Conservation (phyloP, 2,888 invertebrate genomes). For the Tryphoninae sp. region DNA sequence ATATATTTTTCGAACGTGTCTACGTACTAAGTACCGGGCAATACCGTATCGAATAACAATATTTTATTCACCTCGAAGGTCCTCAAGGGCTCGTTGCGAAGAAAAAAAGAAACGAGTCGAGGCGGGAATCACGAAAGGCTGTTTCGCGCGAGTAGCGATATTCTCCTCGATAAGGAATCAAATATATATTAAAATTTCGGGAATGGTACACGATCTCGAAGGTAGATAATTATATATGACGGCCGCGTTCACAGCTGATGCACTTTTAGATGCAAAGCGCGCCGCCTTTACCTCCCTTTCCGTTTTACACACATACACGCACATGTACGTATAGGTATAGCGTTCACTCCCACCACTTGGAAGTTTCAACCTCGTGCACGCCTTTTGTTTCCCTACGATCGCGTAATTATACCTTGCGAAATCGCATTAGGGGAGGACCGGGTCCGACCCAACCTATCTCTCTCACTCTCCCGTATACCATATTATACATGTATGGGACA, state of each 20-base stretch:
- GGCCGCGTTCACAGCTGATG: constrained; percentile 51
- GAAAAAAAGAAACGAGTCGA: constrained; percentile 1
- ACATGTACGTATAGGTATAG: neutral
- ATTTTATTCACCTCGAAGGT: neutral
- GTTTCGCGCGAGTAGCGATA: neutral
- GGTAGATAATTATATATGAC: constrained; percentile 28
- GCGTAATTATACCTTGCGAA: constrained; percentile 64
- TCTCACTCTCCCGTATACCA: constrained; percentile 19
- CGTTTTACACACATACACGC: neutral
- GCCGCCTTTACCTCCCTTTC: neutral
- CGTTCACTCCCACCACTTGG: constrained; percentile 33
- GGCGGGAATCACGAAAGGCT: constrained; percentile 33
- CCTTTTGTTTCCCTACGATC: constrained; percentile 63
- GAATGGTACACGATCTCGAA: constrained; percentile 17
- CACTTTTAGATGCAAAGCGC: constrained; percentile 56
- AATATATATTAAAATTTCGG: constrained; percentile 50
- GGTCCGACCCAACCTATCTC: constrained; percentile 55
- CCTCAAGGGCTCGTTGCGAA: neutral
- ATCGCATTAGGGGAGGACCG: constrained; percentile 63
- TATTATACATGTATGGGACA: constrained; percentile 18
- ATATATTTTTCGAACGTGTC: too few species aligned
- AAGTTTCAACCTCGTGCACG: constrained; percentile 55
- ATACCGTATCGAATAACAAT: neutral
- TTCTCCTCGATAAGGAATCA: constrained; percentile 35
- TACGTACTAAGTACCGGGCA: too few species aligned